Evolutionary conservation across 2,113 vertebrate species (phyloP), one percentile per base, ranked within the genome.

Genomic region (Barnardius zonarius): DNA sequence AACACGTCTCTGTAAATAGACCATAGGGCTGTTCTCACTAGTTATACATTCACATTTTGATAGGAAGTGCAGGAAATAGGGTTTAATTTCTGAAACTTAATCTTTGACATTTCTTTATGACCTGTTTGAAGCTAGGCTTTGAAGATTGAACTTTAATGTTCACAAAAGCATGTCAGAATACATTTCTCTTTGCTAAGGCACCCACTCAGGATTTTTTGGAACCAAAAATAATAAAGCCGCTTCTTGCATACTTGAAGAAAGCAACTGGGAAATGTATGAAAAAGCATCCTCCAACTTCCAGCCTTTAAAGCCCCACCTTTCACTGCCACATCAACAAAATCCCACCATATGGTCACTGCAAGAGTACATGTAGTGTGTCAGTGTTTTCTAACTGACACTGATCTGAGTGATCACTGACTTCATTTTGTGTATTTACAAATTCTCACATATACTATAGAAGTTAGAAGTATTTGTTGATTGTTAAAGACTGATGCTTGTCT

Each of bases 311-410:
- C 7, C 13, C 16, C 69, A 44, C 9, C 22, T 73, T 82, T 74
- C 49, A 69, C 20, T 64, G 43, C n/a, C 39, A 41, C 24, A 11
- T 13, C 48, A 63, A 62, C 7, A 62, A 7, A 55, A 37, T 37
- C 3, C 4, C 2, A 6, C 17, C 27, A 41, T 35, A 33, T 0
- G 0, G 43, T 76, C 59, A 39, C 17, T 54, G 39, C 23, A 37
- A 61, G 49, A 51, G 13, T 57, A 9, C 23, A 6, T 25, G 27
- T 23, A 10, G 28, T 37, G 4, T 55, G 30, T 57, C 7, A 14
- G 10, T 67, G 23, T 76, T 83, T 80, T 43, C n/a, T 66, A 62
- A 43, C 11, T 63, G 48, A 39, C 10, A 17, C 13, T 68, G 17
- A 63, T 10, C 13, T 73, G 59, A 68, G 37, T 49, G 24, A 6